Base-by-base conservation (phyloP, 2,113 vertebrate species). In the Lagopus leucura region DNA sequence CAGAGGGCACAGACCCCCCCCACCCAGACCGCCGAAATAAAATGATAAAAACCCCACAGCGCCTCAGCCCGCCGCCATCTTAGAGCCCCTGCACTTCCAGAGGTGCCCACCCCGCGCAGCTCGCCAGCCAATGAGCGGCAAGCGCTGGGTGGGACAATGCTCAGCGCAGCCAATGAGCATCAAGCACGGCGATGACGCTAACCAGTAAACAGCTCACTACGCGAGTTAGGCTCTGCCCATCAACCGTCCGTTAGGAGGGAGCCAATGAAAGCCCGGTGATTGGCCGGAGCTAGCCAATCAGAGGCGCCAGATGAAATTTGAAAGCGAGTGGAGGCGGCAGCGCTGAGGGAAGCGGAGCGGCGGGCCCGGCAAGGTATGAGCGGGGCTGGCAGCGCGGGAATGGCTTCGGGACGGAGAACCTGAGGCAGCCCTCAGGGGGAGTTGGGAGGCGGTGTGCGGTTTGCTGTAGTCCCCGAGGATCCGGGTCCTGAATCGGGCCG, bases 181-280 rank as follows among this genome's bases (percentile, higher is more conserved):
- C 8, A 50, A 69, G 14, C 0, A 0, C 0, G 1, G 3, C 0
- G 1, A 1, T 0, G 0, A 13, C 2, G 1, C 0, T 0, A 0
- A 4, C 88, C 79, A 89, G 70, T 96, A n/a, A 79, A 3, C 63
- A 38, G 1, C 22, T 24, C 0, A 8, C 5, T 4, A 0, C 1
- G 11, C 1, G 0, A 1, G 2, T 9, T 17, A 1, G 5, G 22
- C 7, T 2, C 70, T 0, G 66, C 30, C 32, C 16, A 20, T 34
- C 63, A 57, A 12, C 21, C 6, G 60, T 15, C 52, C 14, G 1
- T 4, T 0, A 4, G 1, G 6, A 13, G 4, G 7, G 36, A 28
- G 1, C 95, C 86, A 71, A 47, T 84, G 48, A 43, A 58, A 38
- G 19, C 7, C 1, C 9, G 42, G 3, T 3, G 27, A 32, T 3